Conservation (phyloP, 2,888 invertebrate species). For the Plebejus melissa region DNA sequence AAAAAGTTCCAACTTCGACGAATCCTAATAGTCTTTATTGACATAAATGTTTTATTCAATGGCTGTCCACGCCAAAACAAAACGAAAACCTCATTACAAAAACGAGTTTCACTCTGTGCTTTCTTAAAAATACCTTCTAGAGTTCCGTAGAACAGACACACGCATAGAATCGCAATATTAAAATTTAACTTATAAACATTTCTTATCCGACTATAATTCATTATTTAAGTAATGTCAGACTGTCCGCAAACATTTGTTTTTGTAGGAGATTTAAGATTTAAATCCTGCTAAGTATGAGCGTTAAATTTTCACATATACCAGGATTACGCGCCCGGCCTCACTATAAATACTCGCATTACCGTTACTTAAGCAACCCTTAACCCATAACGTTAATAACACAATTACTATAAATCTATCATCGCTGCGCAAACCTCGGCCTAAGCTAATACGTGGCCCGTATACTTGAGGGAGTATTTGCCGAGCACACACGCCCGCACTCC, state of each 20-base stretch:
- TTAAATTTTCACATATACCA: constrained; percentile 36
- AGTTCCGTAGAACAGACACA: background rate
- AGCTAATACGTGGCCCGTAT: constrained; percentile 79
- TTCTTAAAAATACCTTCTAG: constrained; percentile 45
- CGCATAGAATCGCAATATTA: background rate
- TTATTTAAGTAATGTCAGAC: background rate
- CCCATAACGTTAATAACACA: constrained; percentile 80
- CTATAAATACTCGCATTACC: constrained; percentile 76
- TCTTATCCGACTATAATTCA: no score
- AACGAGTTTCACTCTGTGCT: constrained; percentile 62
- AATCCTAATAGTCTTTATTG: constrained; percentile 72
- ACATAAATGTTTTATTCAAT: constrained; percentile 78
- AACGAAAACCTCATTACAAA: constrained; percentile 71
- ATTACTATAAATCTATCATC: constrained; percentile 80
- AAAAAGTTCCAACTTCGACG: constrained; percentile 59
- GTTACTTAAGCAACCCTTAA: constrained; percentile 79
- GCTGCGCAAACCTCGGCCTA: constrained; percentile 77
- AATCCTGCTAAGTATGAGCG: constrained; percentile 31
- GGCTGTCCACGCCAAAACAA: constrained; percentile 68
- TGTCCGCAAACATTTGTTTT: background rate
- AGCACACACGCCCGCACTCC: constrained; percentile 77
- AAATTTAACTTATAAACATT: background rate
- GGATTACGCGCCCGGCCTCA: constrained; percentile 60
- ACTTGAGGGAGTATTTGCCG: constrained; percentile 76
- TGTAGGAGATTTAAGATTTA: background rate